Conservation (phyloP, 2,113 vertebrate genomes). For the Progne subis region DNA sequence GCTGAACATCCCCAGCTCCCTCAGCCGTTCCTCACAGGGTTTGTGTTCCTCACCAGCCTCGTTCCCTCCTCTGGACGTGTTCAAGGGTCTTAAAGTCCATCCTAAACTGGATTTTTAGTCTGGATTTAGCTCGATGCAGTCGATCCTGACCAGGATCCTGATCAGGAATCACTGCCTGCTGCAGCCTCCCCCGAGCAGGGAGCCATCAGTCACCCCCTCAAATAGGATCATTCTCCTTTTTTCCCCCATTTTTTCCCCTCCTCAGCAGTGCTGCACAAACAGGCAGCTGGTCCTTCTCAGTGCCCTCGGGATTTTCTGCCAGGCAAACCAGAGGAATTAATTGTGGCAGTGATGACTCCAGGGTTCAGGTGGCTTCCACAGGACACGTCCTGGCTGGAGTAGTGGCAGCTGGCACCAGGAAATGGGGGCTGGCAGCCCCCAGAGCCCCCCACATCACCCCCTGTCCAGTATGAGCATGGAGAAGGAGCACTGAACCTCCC, state of each 20-base stretch:
- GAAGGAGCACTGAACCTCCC: neutral
- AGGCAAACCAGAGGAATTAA: neutral
- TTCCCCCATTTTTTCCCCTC: neutral
- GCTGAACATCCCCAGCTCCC: neutral
- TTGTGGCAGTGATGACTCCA: rapidly evolving
- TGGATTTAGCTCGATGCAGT: neutral
- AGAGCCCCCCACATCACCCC: neutral
- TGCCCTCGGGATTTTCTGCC: neutral
- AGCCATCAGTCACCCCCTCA: neutral
- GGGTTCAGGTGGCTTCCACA: neutral
- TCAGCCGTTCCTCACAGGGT: neutral
- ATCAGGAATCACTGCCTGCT: neutral
- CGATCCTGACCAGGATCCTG: neutral
- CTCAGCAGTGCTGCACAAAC: neutral
- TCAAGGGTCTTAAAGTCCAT: neutral
- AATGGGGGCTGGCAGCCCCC: neutral
- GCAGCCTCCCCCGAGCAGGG: neutral
- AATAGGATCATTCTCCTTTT: neutral
- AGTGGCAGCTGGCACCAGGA: neutral
- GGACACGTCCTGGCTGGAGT: neutral
- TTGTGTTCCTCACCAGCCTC: neutral
- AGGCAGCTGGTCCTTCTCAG: neutral
- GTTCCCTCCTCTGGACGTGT: neutral
- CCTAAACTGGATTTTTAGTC: neutral
- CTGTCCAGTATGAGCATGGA: neutral